These are phyloP conservation scores for Xanthorhoe designata DNA, from an alignment of 2,888 invertebrate species.

Conservation along the genomic window DNA sequence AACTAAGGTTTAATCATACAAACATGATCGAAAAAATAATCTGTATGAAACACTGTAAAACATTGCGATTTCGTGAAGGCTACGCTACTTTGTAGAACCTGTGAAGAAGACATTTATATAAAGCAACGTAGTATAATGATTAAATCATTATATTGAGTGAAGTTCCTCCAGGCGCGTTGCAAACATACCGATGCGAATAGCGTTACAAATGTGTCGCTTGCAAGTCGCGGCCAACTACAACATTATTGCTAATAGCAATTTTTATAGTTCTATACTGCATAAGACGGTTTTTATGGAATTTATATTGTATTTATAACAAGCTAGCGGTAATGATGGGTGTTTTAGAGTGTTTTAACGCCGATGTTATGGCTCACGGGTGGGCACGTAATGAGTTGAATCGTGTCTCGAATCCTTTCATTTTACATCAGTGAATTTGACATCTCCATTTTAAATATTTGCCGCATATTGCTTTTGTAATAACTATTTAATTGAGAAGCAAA, in stretches of 20 bases:
- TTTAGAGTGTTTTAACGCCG: slow-evolving; percentile 27
- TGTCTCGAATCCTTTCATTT: slow-evolving; percentile 14
- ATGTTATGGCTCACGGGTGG: slow-evolving; percentile 22
- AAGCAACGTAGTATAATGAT: slow-evolving; percentile 5
- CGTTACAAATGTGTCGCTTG: slow-evolving; percentile 21
- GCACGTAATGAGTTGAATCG: slow-evolving; percentile 17
- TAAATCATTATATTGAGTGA: slow-evolving; percentile 29
- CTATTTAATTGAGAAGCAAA: no score
- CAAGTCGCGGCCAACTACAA: slow-evolving; percentile 21
- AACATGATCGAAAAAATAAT: background rate
- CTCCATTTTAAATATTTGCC: background rate
- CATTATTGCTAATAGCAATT: slow-evolving; percentile 35
- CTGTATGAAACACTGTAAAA: background rate
- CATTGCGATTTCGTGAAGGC: background rate
- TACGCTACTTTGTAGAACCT: background rate
- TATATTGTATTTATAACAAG: slow-evolving; percentile 33
- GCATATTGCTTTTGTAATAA: background rate
- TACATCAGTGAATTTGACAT: slow-evolving; percentile 6
- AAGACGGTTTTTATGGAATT: slow-evolving; percentile 29
- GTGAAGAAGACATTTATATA: background rate
- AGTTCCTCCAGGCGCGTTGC: slow-evolving; percentile 15
- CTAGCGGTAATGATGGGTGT: slow-evolving; percentile 27
- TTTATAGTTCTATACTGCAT: slow-evolving; percentile 33
- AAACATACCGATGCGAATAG: slow-evolving; percentile 24
- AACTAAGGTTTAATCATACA: background rate